phyloP scores from a whole-genome alignment of 1,140 invertebrate genomes.

The Cydia pomonella region DNA sequence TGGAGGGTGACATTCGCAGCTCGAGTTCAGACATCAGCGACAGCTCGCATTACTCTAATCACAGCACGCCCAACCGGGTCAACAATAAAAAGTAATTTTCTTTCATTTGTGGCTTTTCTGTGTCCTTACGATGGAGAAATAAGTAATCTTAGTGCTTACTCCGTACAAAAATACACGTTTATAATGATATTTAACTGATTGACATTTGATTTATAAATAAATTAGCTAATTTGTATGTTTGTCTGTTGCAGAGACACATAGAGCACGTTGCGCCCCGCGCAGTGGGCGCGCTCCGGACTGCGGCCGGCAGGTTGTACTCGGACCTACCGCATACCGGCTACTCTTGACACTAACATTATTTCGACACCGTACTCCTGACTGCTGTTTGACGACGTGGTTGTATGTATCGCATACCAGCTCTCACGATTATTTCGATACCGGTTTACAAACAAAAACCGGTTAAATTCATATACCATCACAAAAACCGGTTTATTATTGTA shows the following conservation, averaged over 20 bases:
- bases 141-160: not conserved
- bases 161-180: too few relatives aligned
- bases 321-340: not conserved
- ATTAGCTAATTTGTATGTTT: not conserved
- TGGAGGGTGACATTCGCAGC: conserved; percentile 90
- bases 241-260: conserved; percentile 53
- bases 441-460: not conserved
- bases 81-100: conserved; percentile 62
- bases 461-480: not conserved
- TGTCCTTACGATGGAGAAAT: conserved; percentile 13
- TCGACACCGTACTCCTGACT: not conserved
- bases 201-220: not conserved
- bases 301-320: not conserved
- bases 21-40: conserved; percentile 82
- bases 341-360: not conserved
- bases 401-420: not conserved
- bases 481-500: too few relatives aligned
- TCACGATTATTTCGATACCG: not conserved
- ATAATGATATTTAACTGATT: too few relatives aligned
- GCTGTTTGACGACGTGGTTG: too few relatives aligned
- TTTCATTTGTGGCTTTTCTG: not conserved
- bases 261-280: conserved; percentile 31
- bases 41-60: conserved; percentile 77
- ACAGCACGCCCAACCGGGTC: conserved; percentile 64
- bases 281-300: not conserved